Evolutionary conservation across 2,113 vertebrate species (phyloP).

Genomic region (Lonchura striata): DNA sequence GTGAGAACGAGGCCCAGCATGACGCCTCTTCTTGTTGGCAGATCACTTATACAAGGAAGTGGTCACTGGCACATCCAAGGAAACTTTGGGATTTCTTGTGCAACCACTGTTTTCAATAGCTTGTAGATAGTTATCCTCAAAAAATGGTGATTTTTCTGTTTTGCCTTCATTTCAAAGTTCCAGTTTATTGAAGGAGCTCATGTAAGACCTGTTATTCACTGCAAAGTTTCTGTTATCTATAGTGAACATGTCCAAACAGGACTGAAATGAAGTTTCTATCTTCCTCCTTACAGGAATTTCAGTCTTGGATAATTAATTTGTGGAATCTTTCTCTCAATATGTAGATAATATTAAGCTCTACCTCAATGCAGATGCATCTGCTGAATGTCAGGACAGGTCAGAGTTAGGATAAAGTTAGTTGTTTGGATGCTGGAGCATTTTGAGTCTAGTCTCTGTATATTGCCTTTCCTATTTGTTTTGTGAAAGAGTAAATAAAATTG

Average conservation of each 20-base stretch:
- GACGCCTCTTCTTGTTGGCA: neutral
- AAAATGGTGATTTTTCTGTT: neutral
- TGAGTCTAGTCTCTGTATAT: neutral
- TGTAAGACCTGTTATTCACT: neutral
- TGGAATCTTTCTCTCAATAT: neutral
- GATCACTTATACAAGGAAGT: neutral
- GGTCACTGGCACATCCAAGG: too few relatives aligned
- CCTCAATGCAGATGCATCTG: neutral
- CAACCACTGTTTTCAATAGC: neutral
- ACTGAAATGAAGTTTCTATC: neutral
- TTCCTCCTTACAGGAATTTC: neutral
- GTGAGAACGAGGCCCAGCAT: too few relatives aligned
- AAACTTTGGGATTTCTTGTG: neutral
- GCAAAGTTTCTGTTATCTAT: neutral
- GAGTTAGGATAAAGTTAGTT: neutral
- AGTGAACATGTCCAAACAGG: neutral
- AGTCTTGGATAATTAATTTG: neutral
- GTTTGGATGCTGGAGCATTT: neutral
- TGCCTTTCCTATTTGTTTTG: neutral
- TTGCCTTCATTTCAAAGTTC: neutral
- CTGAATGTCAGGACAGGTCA: neutral
- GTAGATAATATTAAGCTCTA: neutral
- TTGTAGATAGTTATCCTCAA: neutral
- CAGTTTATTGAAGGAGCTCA: neutral
- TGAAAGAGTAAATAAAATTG: neutral